Percentiles rank a stretch among this genome's conserved stretches.
Evolutionary conservation across 2,113 vertebrate species (phyloP).

Genomic region (Acrocephalus arundinaceus): DNA sequence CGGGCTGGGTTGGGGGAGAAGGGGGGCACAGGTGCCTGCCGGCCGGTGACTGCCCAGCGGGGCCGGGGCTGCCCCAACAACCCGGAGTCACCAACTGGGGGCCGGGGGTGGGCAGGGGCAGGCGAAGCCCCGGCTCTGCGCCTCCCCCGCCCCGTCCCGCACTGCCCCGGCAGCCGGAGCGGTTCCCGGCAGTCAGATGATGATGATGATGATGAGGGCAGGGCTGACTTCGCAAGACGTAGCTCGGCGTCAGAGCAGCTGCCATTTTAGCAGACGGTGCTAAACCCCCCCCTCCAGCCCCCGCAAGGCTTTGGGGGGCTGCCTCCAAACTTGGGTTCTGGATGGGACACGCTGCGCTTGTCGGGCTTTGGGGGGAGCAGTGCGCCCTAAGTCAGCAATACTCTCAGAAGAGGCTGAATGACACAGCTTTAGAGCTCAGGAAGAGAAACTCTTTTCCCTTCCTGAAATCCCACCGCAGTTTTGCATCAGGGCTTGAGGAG

Average conservation of each 20-base stretch:
- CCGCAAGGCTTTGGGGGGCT: not conserved
- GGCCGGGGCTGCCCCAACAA: not conserved
- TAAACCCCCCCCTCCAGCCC: not conserved
- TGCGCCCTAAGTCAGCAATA: accelerated
- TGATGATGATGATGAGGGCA: conserved; percentile 20
- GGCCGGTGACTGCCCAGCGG: conserved; percentile 66
- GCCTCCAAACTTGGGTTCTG: not conserved
- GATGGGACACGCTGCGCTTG: not conserved
- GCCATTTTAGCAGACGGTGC: conserved; percentile 50
- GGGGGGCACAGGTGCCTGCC: conserved; percentile 36
- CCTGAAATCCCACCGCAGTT: not conserved
- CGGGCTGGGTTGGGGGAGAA: not conserved
- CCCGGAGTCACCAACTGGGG: not conserved
- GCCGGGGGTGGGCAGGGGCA: not conserved
- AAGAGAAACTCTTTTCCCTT: not conserved
- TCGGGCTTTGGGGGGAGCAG: not conserved
- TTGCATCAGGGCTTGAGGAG: not conserved
- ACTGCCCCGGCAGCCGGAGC: not conserved
- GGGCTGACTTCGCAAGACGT: conserved; percentile 42
- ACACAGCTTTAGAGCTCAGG: not conserved
- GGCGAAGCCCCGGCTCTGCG: not conserved
- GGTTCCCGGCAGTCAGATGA: conserved; percentile 16
- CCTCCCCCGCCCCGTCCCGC: not conserved
- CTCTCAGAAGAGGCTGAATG: not conserved
- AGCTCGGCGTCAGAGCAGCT: conserved; percentile 46